Conservation (phyloP, 2,888 invertebrate species). For the Synanthedon vespiformis region DNA sequence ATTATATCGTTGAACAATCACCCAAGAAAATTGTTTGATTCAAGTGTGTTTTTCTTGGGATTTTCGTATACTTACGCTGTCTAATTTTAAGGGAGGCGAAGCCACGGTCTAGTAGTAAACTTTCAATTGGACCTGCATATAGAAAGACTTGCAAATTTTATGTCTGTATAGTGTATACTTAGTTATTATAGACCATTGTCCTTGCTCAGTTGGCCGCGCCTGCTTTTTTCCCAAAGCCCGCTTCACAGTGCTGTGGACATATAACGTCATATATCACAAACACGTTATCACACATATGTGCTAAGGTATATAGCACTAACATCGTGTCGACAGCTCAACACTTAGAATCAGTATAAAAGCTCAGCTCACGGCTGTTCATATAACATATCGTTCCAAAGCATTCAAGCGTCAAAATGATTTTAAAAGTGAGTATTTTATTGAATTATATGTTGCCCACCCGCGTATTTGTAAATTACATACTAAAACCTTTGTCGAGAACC, state of each 20-base stretch:
- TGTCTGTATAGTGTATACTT: too few relatives aligned
- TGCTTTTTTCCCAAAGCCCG: constrained; percentile 15
- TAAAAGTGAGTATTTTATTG: constrained; percentile 40
- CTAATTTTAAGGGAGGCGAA: too few relatives aligned
- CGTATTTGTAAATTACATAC: too few relatives aligned
- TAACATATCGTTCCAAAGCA: constrained; percentile 34
- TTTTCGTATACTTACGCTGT: too few relatives aligned
- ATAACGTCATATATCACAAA: constrained; percentile 16
- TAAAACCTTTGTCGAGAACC: too few relatives aligned
- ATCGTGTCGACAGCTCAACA: constrained; percentile 17
- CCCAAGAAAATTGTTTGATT: too few relatives aligned
- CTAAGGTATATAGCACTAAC: constrained; percentile 15
- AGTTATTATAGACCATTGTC: background rate
- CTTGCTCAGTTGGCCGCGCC: constrained; percentile 16
- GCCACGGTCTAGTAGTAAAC: too few relatives aligned
- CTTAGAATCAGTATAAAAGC: constrained; percentile 45
- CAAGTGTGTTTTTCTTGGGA: too few relatives aligned
- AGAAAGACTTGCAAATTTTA: too few relatives aligned
- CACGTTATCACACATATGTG: constrained; percentile 32
- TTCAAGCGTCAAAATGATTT: constrained; percentile 40
- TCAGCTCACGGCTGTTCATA: constrained; percentile 14
- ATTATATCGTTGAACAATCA: too few relatives aligned
- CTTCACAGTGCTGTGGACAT: background rate
- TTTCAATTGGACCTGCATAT: too few relatives aligned
- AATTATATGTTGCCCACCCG: too few relatives aligned